Evolutionary conservation across 92 coral and sea anemone genomes (phyloP).

Genomic region (Epizoanthus rinbou): DNA sequence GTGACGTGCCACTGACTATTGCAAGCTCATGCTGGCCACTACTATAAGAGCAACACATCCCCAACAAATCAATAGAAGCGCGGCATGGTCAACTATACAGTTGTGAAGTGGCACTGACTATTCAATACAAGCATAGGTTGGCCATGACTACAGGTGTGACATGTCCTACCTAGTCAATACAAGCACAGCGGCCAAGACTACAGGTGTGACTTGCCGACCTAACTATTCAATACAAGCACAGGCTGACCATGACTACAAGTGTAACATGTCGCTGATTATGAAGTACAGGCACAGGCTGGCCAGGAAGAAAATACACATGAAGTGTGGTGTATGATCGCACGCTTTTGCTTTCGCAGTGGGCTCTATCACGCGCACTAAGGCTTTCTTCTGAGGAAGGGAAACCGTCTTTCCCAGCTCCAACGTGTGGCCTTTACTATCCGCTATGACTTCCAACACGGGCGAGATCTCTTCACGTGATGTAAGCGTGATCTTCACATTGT

Average conservation of each 20-base stretch:
- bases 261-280: slow-evolving; percentile 17
- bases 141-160: not conserved
- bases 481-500: slow-evolving; percentile 55
- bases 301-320: slow-evolving; percentile 34
- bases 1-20: too few species aligned
- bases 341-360: slow-evolving; percentile 13
- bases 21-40: too few species aligned
- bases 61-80: too few species aligned
- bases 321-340: slow-evolving; percentile 33
- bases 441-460: slow-evolving; percentile 58
- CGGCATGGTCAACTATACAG: too few species aligned
- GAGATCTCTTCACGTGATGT: slow-evolving; percentile 60
- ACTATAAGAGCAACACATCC: too few species aligned
- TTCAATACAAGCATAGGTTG: not conserved
- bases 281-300: slow-evolving; percentile 29
- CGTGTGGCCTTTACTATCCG: slow-evolving; percentile 6
- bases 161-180: not conserved
- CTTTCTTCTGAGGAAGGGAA: slow-evolving; percentile 47
- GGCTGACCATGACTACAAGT: not conserved
- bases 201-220: not conserved
- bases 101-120: not conserved
- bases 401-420: slow-evolving; percentile 56
- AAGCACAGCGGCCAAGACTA: not conserved
- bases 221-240: not conserved
- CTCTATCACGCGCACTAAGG: slow-evolving; percentile 59